Base-by-base conservation (phyloP, 2,797 vertebrate genomes). In the Zalophus californianus region DNA sequence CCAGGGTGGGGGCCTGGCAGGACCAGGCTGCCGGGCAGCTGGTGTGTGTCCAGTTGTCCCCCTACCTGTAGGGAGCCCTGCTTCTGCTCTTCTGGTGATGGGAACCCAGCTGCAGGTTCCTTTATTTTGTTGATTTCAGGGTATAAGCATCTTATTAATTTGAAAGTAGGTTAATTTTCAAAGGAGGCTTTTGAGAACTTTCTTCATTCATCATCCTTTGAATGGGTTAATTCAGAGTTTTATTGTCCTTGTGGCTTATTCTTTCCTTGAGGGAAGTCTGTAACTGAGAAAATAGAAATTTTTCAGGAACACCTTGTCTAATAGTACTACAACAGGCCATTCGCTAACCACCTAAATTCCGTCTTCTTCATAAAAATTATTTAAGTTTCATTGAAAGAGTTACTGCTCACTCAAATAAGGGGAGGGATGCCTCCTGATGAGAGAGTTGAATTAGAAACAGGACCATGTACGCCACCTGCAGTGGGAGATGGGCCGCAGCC, bases 131-230 rank as follows among this genome's bases (percentile, higher is more conserved):
- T 91, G 48, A 73, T 23, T 72, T 77, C 35, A n/a, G 54, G 38
- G 6, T 85, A 21, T 73, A 50, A 27, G 32, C 10, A 12, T 84
- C 50, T 94, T 92, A 60, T 4, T 83, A 68, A 94, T 41, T 44
- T 86, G 48, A 23, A 93, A 83, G 48, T 86, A n/a, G n/a, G 66
- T 38, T 68, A n/a, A 77, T 44, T 91, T 94, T 96, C 82, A 87
- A 83, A 15, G 93, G 78, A 70, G 66, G 32, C 38, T 23, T 91
- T 58, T 62, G 66, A 80, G 32, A 52, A 44, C n/a, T 91, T 58
- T 89, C 44, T 96, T 91, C 32, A 41, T 15, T 91, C 16, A 41
- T 77, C 64, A 66, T n/a, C 64, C 64, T 66, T 70, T 73, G 72
- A 66, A 5, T 66, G 50, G 73, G n/a, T 54, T 89, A 56, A n/a